Evolutionary conservation across 2,888 invertebrate genomes (phyloP).

Genomic region (Lasioglossum vierecki): DNA sequence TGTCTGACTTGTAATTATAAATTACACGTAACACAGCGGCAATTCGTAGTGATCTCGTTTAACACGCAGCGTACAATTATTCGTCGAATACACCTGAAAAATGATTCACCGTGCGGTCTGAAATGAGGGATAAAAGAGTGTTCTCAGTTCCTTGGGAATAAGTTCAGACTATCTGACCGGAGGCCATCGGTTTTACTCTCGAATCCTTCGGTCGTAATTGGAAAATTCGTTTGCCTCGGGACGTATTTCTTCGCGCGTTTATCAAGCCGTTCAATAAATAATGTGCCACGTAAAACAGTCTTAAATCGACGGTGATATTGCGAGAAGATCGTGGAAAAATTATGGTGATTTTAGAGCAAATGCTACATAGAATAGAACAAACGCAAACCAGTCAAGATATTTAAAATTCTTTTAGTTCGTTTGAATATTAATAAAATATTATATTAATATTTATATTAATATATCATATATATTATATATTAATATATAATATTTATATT

Average conservation of each 20-base stretch:
- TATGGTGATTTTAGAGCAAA: not conserved
- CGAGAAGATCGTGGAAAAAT: not conserved
- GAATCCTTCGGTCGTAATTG: slow-evolving; percentile 45
- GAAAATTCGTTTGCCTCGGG: slow-evolving; percentile 43
- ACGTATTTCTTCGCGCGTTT: slow-evolving; percentile 32
- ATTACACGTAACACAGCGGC: slow-evolving; percentile 41
- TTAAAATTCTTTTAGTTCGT: too few species aligned
- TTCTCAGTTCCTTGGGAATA: slow-evolving; percentile 19
- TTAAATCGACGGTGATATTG: slow-evolving; percentile 24
- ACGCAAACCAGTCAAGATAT: not conserved
- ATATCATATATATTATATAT: too few species aligned
- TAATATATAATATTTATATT: too few species aligned
- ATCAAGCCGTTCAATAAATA: slow-evolving; percentile 38
- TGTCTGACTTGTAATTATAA: slow-evolving; percentile 41
- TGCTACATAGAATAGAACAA: not conserved
- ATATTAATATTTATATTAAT: too few species aligned
- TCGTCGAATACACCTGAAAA: slow-evolving; percentile 35
- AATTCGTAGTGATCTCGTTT: slow-evolving; percentile 36
- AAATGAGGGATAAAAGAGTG: slow-evolving; percentile 40
- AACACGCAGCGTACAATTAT: slow-evolving; percentile 29
- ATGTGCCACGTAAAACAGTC: slow-evolving; percentile 1
- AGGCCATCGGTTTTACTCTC: not conserved
- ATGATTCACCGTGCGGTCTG: slow-evolving; percentile 35
- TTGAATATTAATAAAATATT: too few species aligned
- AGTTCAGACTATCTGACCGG: slow-evolving; percentile 19